phyloP scores from a whole-genome alignment of 2,888 invertebrate genomes.

The Zygaena filipendulae region DNA sequence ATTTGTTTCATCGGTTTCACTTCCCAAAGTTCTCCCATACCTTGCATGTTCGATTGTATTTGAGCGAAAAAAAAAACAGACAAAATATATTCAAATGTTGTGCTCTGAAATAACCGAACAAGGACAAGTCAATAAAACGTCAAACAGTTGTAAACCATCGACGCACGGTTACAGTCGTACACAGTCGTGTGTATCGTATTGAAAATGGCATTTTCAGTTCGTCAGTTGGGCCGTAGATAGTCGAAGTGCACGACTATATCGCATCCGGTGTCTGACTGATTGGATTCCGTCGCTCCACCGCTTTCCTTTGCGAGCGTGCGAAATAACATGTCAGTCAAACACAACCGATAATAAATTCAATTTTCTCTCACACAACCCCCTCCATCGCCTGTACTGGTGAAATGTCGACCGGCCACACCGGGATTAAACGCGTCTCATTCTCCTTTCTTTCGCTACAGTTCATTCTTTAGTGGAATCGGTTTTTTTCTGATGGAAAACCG shows the following conservation, averaged over 20 bases:
- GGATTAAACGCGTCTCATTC: slow-evolving; percentile 60
- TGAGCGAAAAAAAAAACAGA: no score
- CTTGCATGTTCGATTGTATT: no score
- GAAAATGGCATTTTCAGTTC: slow-evolving; percentile 47
- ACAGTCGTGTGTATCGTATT: slow-evolving; percentile 22
- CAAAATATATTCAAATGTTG: no score
- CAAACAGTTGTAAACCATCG: no score
- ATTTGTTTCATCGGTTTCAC: no score
- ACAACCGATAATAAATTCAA: slow-evolving; percentile 67
- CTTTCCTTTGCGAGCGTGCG: slow-evolving; percentile 46
- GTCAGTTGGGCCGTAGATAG: slow-evolving; percentile 33
- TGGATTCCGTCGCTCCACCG: slow-evolving; percentile 27
- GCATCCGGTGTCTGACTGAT: slow-evolving; percentile 52
- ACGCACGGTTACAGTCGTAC: no score
- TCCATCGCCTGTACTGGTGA: slow-evolving; percentile 38
- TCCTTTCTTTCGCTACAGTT: slow-evolving; percentile 58
- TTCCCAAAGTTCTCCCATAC: no score
- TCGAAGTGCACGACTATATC: slow-evolving; percentile 33
- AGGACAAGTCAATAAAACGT: no score
- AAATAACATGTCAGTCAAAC: slow-evolving; percentile 68
- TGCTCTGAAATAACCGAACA: no score
- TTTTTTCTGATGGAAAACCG: no score
- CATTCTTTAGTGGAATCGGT: no score
- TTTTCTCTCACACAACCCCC: slow-evolving; percentile 57
- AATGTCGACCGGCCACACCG: slow-evolving; percentile 58